Evolutionary conservation across 2,888 invertebrate species (phyloP), one percentile per base, ranked within the genome.

Genomic region (Chalcosyrphus nemorum): DNA sequence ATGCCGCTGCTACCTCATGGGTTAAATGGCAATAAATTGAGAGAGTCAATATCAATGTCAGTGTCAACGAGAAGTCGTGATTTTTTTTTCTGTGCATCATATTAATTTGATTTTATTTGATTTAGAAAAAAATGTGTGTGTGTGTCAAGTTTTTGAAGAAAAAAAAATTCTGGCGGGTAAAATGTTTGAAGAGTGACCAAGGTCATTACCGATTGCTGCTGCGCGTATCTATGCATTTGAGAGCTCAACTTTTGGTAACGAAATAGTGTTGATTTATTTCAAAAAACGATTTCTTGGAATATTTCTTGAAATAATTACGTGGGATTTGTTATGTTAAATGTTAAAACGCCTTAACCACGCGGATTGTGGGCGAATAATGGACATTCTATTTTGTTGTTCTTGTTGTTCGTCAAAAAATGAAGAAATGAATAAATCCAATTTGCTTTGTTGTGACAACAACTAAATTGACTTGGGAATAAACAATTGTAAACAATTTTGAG

Each of bases 41-140:
- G 57, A 24, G 24, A 75, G 75, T 15, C 63, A 75, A 80, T 84
- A 84, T 80, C 84, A 84, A 84, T 84, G 80, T 82, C 82, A 82
- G 72, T 82, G 82, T 70, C 84, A 75, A 65, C 74, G n/a, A 70
- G 84, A 57, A 63, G 54, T 41, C 17, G 52, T 11, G 13, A 24
- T 32, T 32, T 32, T 32, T 32, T 1, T 29, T 52, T 29, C 50
- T 29, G 38, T 61, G 21, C 56, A 56, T 54, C 54, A 24, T 24
- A 24, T 24, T 24, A 41, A 13, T 27, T 45, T 50, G 6, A 32
- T 50, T 35, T 41, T 47, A 45, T 52, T n/a, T 52, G 76, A n/a
- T n/a, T n/a, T 17, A 7, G 24, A 45, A 4, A 7, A 63, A 61
- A 7, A 11, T 47, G 19, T 41, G 1, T 13, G 15, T 41, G 35